Evolutionary conservation across 2,888 invertebrate genomes (phyloP), one percentile per base, ranked within the genome.

Genomic region (Drosophila neotestacea): DNA sequence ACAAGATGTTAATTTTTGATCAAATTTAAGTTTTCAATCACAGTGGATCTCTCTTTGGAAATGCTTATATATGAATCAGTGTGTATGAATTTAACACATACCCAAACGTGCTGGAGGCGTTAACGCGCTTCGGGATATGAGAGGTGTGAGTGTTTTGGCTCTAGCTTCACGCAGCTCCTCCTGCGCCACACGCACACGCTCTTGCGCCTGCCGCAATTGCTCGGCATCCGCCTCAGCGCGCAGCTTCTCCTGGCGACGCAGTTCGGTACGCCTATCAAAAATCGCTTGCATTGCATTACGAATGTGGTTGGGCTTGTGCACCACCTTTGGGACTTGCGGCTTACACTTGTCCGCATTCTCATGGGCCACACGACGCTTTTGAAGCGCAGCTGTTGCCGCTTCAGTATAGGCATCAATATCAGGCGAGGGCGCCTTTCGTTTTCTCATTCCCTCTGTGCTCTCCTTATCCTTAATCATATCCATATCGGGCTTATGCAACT

Each of bases 281-380:
- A 92, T 88, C 4, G 92, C 90, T 90, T 94, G 94, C 81, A 94
- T 94, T 48, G 95, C 94, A 91, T 92, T 93, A 27, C 93, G 91
- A 89, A 94, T 93, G 77, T 93, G 94, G 92, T 95, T 93, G 5
- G 93, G 92, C 73, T 92, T 93, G 27, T 81, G 93, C 41, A 93
- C 93, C 78, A 93, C 92, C 1, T 93, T 74, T 39, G 93, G 93
- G n/a, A 92, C 84, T 41, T 77, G 68, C 0, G 74, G 71, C 46
- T 86, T 90, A 80, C 92, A 92, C 70, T 93, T 91, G 71, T 94
- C 93, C 2, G 94, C 94, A 67, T 93, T 93, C 63, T 95, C 94
- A 91, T 96, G 95, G 10, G 97, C 97, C 46, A 96, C 94, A 82
- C 97, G 94, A 86, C 96, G 96, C 87, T 94, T 96, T 27, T 93